Evolutionary conservation across 2,888 invertebrate genomes (phyloP), one percentile per base, ranked within the genome.

Genomic region (Erebia palarica): DNA sequence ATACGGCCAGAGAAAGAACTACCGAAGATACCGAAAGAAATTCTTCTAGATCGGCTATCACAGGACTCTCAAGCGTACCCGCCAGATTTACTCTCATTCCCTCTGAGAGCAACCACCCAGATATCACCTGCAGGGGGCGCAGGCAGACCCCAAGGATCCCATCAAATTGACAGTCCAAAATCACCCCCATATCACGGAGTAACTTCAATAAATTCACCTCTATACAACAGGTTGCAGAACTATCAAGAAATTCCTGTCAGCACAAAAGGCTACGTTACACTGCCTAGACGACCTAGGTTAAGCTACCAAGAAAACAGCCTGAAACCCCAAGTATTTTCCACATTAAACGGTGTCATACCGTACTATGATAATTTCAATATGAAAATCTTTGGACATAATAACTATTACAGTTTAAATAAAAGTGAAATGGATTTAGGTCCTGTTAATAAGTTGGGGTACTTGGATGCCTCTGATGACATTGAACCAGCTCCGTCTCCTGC

Each of bases 331-430:
- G 90, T 92, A 0, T 88, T 94, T 76, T 85, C 83, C 0, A 88
- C 87, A 3, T 63, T 90, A 1, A 89, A 94, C 68, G 94, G 94
- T 11, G 90, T 94, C 4, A 92, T 94, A 72, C 92, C 92, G 0
- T 91, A 88, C 74, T 97, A 97, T 83, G 98, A 98, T 81, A 97
- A 97, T 79, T 94, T 98, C 60, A 97, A 97, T 0, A 93, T 96
- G 71, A 95, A 97, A 68, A 95, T 97, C n/a, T 97, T 97, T n/a
- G 96, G 96, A 0, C 96, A 96, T 70, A 97, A 97, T 69, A 96
- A 96, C 42, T 95, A 95, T 64, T 93, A 96, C 69, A 97, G 96
- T 75, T 85, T 97, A 72, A 97, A 97, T 82, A 97, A 96, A 85
- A 94, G 95, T 65, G 95, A 95, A 65, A 94, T 94, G 80, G 93